Base-by-base conservation (phyloP, 1,140 invertebrate species). In the Drosophila lini region DNA sequence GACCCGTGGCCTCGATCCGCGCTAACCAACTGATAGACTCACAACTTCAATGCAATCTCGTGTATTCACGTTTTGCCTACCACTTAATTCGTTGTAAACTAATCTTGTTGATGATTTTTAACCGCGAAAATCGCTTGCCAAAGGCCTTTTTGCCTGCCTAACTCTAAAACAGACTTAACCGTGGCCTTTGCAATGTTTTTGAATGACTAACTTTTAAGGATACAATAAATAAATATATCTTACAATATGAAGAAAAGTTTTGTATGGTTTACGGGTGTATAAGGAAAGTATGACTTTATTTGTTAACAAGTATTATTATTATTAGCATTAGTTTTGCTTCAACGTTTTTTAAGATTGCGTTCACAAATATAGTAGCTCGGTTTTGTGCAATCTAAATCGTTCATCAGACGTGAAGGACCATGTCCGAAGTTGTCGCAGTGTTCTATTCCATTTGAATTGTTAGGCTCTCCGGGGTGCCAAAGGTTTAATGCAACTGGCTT, bases 41-140 rank as follows among this genome's bases (percentile, higher is more conserved):
- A 71, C 59, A 71, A 74, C 67, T 65, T 73, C 76, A 81, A 83
- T 67, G 75, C 80, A 81, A 82, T 70, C 31, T 55, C 58, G 48
- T 75, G 34, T 56, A 38, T 59, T 55, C 44, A 60, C 65, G 42
- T 44, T 73, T 48, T 42, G 48, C 42, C 62, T 81, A 76, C 41
- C 47, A 45, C 58, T 73, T 73, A 73, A 65, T 45, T 58, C 59
- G 59, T 80, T 83, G 65, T 83, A 64, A 64, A 84, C 81, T 84
- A 84, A 84, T 84, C 81, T 77, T 60, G 79, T 84, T 83, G 81
- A 84, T 70, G 68, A 71, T 70, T 84, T 83, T 78, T 78, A 69
- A 69, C 74, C 48, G 19, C 45, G 40, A 48, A 48, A 47, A 79
- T 53, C 58, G 74, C 78, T 81, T 80, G 79, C 79, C 79, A 81